Percentiles rank a stretch among this genome's conserved stretches.
These are phyloP conservation scores for Sebastes nivosus DNA, from an alignment of 2,797 vertebrate genomes.

Conservation along the genomic window DNA sequence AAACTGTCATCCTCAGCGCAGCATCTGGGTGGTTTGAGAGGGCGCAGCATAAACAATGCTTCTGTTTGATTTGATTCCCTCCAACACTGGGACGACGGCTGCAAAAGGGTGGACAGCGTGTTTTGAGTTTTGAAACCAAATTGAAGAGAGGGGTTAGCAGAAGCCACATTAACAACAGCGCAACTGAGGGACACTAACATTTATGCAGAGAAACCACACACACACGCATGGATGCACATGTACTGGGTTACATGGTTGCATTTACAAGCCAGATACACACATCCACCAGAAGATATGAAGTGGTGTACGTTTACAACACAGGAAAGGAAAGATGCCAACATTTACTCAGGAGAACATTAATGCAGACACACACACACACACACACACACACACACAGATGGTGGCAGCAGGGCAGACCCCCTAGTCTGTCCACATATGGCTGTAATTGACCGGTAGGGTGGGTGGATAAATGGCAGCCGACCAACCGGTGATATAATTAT, in stretches of 20 bases:
- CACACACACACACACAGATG: slow-evolving; percentile 29
- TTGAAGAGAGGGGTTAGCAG: slow-evolving; percentile 58
- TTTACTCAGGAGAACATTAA: slow-evolving; percentile 38
- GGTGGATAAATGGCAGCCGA: slow-evolving; percentile 78
- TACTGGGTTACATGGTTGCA: slow-evolving; percentile 6
- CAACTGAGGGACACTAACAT: slow-evolving; percentile 60
- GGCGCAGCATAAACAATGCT: slow-evolving; percentile 61
- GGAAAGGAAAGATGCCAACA: slow-evolving; percentile 44
- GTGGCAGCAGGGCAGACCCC: slow-evolving; percentile 71
- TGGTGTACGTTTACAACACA: slow-evolving; percentile 26
- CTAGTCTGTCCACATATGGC: slow-evolving; percentile 81
- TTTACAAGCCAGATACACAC: neutral
- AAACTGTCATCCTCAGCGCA: slow-evolving; percentile 11
- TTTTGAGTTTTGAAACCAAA: slow-evolving; percentile 61
- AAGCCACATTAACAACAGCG: slow-evolving; percentile 59
- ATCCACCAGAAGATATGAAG: slow-evolving; percentile 10
- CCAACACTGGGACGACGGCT: slow-evolving; percentile 30
- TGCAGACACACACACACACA: slow-evolving; percentile 44
- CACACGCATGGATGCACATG: slow-evolving; percentile 6
- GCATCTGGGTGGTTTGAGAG: slow-evolving; percentile 60
- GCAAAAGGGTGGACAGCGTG: slow-evolving; percentile 51
- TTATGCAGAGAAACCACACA: slow-evolving; percentile 55
- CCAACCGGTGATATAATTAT: slow-evolving; percentile 79
- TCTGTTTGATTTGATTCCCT: slow-evolving; percentile 33
- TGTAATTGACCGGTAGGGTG: slow-evolving; percentile 79